These are phyloP conservation scores for Heterodera carotae DNA, from an alignment of 1,140 invertebrate species.

Conservation along the genomic window DNA sequence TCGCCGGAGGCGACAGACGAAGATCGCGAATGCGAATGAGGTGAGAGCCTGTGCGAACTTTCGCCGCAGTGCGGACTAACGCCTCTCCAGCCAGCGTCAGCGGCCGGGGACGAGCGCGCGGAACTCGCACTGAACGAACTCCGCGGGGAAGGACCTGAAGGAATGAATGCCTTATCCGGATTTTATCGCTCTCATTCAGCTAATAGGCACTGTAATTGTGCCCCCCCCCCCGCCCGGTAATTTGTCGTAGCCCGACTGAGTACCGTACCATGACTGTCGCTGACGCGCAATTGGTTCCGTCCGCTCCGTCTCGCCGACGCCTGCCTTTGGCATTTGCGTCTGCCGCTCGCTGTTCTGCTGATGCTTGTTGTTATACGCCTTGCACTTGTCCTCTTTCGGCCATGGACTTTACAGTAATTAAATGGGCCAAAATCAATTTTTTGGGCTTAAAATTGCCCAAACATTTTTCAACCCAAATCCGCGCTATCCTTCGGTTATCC, in stretches of 20 bases:
- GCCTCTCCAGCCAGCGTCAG: background rate
- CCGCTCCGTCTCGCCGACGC: background rate
- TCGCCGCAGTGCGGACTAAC: background rate
- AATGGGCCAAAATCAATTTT: too few relatives aligned
- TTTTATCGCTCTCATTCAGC: too few relatives aligned
- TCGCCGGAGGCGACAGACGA: conserved; percentile 8
- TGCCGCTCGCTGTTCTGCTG: background rate
- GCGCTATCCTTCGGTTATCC: too few relatives aligned
- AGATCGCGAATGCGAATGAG: background rate
- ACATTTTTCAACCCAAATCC: too few relatives aligned
- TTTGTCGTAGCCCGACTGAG: too few relatives aligned
- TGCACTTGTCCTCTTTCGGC: background rate
- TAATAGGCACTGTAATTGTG: too few relatives aligned
- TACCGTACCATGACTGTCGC: background rate
- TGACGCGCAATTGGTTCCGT: background rate
- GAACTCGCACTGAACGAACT: background rate
- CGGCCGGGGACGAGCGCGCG: background rate
- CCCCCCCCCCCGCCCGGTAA: too few relatives aligned
- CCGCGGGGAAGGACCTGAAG: background rate
- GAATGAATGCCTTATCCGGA: too few relatives aligned
- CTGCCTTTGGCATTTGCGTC: background rate
- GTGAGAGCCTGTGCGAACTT: background rate
- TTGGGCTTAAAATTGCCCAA: too few relatives aligned
- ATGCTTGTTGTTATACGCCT: too few relatives aligned
- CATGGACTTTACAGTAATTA: too few relatives aligned